Base-by-base conservation (phyloP, 1,140 invertebrate species). In the Polypedilum vanderplanki region DNA sequence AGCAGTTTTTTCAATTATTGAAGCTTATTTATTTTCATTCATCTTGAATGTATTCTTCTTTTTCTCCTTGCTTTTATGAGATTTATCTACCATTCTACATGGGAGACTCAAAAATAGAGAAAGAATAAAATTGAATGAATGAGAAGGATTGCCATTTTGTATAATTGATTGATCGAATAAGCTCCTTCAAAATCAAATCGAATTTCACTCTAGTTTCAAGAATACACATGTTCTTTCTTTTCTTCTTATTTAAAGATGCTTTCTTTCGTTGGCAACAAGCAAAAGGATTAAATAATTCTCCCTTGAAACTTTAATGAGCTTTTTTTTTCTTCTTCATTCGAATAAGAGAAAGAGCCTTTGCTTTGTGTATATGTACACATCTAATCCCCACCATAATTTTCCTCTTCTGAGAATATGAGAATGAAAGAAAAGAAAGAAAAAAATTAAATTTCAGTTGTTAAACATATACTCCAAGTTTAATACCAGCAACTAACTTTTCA, bases 1-100 rank as follows among this genome's bases (percentile, higher is more conserved):
- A 57, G 46, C 46, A 57, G 46, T 57, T 57, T 57, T 57, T 57
- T 57, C 46, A 57, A 57, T 57, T 57, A 57, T 57, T 57, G 46
- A n/a, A 57, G 46, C 46, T 57, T 57, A 57, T 57, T 57, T 57
- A 57, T 57, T 33, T 57, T 57, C 46, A 57, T 57, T 57, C 46
- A 57, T 3, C 46, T 57, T n/a, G 46, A 57, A 57, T 15, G 46
- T 57, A 4, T n/a, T n/a, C 3, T 33, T 57, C 12, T 57, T 57
- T 46, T 46, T 4, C 8, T 46, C n/a, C 15, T 12, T 57, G 15
- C 41, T 57, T 57, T 15, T 57, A n/a, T 57, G 12, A 33, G 46
- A 57, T 57, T 57, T 46, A 12, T 46, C 8, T 46, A 12, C 8
- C n/a, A n/a, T 57, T 57, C 46, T 57, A 0, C 15, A 57, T 57